Evolutionary conservation across 2,888 invertebrate species (phyloP).

Genomic region (Lepeophtheirus nordmannii): DNA sequence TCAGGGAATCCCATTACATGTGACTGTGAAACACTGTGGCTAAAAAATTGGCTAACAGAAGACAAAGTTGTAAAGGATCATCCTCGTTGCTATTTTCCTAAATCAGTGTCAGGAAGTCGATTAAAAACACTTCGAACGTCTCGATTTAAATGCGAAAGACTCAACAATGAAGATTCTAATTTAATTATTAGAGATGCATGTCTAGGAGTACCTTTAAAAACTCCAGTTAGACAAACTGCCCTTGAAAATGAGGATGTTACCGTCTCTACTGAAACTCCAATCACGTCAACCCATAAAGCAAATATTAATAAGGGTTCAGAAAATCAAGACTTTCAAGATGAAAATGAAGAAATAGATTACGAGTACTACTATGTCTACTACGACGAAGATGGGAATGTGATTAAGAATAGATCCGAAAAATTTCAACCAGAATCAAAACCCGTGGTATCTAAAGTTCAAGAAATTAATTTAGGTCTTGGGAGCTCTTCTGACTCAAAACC

Average conservation of each 20-base stretch:
- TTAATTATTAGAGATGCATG: slow-evolving; percentile 16
- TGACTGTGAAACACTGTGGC: slow-evolving; percentile 64
- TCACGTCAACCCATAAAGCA: background rate
- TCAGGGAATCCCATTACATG: slow-evolving; percentile 66
- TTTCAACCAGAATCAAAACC: background rate
- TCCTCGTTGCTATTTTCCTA: slow-evolving; percentile 18
- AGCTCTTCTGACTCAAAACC: background rate
- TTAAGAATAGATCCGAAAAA: background rate
- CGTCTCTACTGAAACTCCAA: background rate
- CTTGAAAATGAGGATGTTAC: background rate
- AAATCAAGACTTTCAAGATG: background rate
- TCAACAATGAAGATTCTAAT: background rate
- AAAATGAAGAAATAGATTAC: background rate
- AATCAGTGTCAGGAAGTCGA: slow-evolving; percentile 3
- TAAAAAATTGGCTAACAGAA: slow-evolving; percentile 39
- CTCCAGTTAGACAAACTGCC: slow-evolving; percentile 3
- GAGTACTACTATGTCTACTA: slow-evolving; percentile 24
- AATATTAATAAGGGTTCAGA: background rate
- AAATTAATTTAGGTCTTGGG: background rate
- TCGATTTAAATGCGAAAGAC: slow-evolving; percentile 14
- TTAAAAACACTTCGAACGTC: slow-evolving; percentile 16
- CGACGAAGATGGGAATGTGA: slow-evolving; percentile 18
- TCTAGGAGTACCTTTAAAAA: slow-evolving; percentile 15
- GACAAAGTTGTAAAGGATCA: background rate
- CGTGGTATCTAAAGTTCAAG: slow-evolving; percentile 5